phyloP scores from a whole-genome alignment of 2,888 invertebrate species.

The Lasius platythorax region DNA sequence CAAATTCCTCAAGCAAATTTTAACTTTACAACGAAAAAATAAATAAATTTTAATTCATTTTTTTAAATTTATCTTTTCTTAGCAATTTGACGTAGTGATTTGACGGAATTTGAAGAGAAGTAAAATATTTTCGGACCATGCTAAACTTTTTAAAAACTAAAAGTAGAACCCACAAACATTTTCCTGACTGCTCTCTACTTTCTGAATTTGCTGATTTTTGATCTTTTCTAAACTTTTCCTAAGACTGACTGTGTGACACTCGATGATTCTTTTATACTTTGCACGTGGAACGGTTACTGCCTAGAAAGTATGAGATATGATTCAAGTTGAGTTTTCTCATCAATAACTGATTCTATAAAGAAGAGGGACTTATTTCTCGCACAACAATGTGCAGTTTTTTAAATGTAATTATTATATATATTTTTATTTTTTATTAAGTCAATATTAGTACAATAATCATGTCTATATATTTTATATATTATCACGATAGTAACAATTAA shows the following conservation, averaged over 20 bases:
- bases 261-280: slow-evolving; percentile 6
- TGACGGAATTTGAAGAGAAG: not conserved
- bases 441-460: not conserved
- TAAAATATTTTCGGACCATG: slow-evolving; percentile 21
- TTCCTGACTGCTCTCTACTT: not conserved
- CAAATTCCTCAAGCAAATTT: not conserved
- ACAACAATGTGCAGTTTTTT: not conserved
- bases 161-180: slow-evolving; percentile 3
- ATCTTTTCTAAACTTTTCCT: slow-evolving; percentile 24
- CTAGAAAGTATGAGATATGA: not conserved
- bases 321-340: not conserved
- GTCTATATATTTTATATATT: not conserved
- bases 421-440: not conserved
- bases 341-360: not conserved
- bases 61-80: not conserved
- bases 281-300: not conserved
- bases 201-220: slow-evolving; percentile 10
- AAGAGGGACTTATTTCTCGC: not conserved
- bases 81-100: not conserved
- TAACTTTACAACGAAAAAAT: not conserved
- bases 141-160: slow-evolving; percentile 11
- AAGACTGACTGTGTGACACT: not conserved
- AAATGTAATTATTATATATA: not conserved
- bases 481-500: not conserved
- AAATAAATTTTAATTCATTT: not conserved